Conservation (phyloP, 2,113 vertebrate genomes). For the Baryphthengus martii region DNA sequence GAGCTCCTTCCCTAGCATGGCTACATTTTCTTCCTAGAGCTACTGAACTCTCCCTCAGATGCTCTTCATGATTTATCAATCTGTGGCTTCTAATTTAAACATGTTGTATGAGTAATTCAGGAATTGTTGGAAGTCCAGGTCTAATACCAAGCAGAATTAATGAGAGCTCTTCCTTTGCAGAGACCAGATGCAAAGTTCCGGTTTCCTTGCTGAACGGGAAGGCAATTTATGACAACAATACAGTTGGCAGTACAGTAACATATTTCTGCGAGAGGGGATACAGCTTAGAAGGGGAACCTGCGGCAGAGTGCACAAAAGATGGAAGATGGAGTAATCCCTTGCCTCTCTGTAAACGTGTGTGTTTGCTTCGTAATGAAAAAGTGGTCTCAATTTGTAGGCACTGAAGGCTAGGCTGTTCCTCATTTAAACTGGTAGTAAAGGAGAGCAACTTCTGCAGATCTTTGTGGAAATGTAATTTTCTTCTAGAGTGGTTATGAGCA, state of each 20-base stretch:
- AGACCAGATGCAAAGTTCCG: slow-evolving; percentile 79
- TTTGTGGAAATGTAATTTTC: not conserved
- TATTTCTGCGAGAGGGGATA: slow-evolving; percentile 88
- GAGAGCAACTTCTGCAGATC: not conserved
- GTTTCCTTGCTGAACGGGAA: slow-evolving; percentile 78
- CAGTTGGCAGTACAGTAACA: slow-evolving; percentile 74
- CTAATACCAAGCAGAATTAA: not conserved
- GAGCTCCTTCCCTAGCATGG: not conserved
- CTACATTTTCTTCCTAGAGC: not conserved
- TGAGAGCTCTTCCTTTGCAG: slow-evolving; percentile 58
- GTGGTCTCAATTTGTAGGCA: not conserved
- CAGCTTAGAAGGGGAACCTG: slow-evolving; percentile 78
- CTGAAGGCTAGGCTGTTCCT: not conserved
- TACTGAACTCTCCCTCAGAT: not conserved
- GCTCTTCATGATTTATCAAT: not conserved
- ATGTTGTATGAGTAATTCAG: not conserved
- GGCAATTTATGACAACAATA: slow-evolving; percentile 78
- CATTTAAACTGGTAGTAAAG: not conserved
- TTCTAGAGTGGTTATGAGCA: not conserved
- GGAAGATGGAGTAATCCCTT: slow-evolving; percentile 83
- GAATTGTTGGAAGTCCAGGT: not conserved
- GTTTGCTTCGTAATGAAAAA: slow-evolving; percentile 33
- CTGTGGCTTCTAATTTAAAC: not conserved
- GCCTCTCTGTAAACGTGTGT: slow-evolving; percentile 90
- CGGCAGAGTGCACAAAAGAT: slow-evolving; percentile 80